phyloP scores from a whole-genome alignment of 2,113 vertebrate species.

The Tragelaphus strepsiceros region DNA sequence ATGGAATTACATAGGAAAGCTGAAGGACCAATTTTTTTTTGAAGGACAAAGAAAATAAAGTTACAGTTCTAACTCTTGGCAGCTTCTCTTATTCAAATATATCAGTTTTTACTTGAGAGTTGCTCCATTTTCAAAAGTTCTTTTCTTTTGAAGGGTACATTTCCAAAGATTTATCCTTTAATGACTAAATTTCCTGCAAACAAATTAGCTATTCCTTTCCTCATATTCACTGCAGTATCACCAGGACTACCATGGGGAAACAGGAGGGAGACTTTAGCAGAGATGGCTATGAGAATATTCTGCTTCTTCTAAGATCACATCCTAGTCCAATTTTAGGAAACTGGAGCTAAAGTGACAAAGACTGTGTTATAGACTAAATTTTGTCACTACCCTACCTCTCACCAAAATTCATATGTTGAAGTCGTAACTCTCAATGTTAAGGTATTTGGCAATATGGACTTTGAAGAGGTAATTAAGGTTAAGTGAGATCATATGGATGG shows the following conservation, averaged over 20 bases:
- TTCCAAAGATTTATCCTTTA: not conserved
- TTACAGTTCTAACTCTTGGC: not conserved
- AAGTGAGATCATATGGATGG: not conserved
- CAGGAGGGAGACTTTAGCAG: not conserved
- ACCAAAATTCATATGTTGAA: not conserved
- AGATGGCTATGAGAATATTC: not conserved
- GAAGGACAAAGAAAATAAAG: not conserved
- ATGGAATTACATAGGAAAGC: not conserved
- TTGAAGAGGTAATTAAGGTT: not conserved
- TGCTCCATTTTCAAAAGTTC: not conserved
- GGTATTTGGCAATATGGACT: not conserved
- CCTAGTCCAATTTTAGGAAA: not conserved
- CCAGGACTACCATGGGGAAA: not conserved
- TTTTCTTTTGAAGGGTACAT: not conserved
- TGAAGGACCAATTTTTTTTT: not conserved
- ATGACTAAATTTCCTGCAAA: not conserved
- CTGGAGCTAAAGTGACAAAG: not conserved
- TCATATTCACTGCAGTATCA: not conserved
- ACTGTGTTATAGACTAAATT: no score
- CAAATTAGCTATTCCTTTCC: not conserved
- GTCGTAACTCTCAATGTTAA: not conserved
- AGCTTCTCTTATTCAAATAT: not conserved
- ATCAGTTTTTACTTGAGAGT: not conserved
- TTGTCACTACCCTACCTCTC: rapidly evolving
- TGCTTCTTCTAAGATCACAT: not conserved